Base-by-base conservation (phyloP, 2,113 vertebrate species). In the Callipepla californica region DNA sequence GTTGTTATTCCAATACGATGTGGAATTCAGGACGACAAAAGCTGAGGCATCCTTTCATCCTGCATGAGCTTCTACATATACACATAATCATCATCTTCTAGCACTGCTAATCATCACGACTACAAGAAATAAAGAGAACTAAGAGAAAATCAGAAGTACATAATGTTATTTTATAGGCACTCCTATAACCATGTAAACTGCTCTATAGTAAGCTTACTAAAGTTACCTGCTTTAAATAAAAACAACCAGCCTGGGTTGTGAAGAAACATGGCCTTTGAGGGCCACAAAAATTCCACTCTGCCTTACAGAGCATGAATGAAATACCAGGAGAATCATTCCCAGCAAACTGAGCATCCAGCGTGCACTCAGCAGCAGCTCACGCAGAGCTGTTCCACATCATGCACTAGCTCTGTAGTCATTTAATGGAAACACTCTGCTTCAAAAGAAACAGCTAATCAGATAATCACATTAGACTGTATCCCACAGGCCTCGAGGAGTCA, bases 381-480 rank as follows among this genome's bases (percentile, higher is more conserved):
- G 42, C 40, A 88, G 61, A 91, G 76, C 65, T 28, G 26, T 53
- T 26, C 28, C 51, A 30, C 15, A 53, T 53, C 28, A 53, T 53
- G 32, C 82, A 83, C 57, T 63, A 53, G 25, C 17, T 93, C 48
- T 79, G 90, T 66, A 3, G 0, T 50, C 23, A 58, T 73, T 90
- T 92, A 87, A 84, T 79, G 58, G 79, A 83, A 92, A 86, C 19
- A 8, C 7, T 76, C 36, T 58, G 48, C 80, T 92, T 95, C 87
- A 86, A 81, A 94, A 73, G 76, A 69, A 92, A 86, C 44, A 79
- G 80, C 40, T 91, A 65, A 91, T 85, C 91, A 94, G 69, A 79
- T 86, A 88, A 93, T 75, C 86, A 94, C 80, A 78, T 86, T 73
- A 69, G n/a, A 79, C 47, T 81, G 53, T 47, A 76, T 70, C 68